phyloP scores from a whole-genome alignment of 1,140 invertebrate species.

The Aplysia californica region DNA sequence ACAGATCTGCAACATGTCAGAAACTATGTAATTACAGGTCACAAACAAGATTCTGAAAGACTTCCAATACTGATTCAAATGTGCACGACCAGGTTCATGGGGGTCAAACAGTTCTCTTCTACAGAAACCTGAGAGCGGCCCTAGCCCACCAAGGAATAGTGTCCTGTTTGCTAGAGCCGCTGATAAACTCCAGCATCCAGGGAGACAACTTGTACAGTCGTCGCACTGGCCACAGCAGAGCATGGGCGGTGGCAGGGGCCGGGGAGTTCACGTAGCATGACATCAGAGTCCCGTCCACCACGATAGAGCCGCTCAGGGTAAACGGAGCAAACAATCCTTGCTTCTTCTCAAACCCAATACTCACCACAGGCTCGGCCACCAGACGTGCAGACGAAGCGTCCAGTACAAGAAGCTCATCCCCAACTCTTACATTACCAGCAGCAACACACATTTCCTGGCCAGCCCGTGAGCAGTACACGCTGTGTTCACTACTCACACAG shows the following conservation, averaged over 20 bases:
- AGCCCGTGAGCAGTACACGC: slow-evolving; percentile 12
- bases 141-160: neutral
- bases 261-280: slow-evolving; percentile 3
- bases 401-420: slow-evolving; percentile 1
- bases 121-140: neutral
- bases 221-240: neutral
- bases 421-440: slow-evolving; percentile 1
- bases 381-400: neutral
- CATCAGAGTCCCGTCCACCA: neutral
- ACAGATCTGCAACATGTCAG: too few relatives aligned
- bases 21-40: too few relatives aligned
- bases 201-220: neutral
- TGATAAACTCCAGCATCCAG: neutral
- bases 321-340: slow-evolving; percentile 1
- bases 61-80: too few relatives aligned
- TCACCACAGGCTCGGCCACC: neutral
- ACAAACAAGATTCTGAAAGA: too few relatives aligned
- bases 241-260: neutral
- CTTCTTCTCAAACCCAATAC: neutral
- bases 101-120: too few relatives aligned
- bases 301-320: neutral
- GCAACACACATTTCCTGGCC: slow-evolving; percentile 11
- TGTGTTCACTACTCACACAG: slow-evolving; percentile 6
- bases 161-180: neutral
- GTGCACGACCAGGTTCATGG: too few relatives aligned